Evolutionary conservation across 1,140 invertebrate species (phyloP).

Genomic region (Neuroterus valhalla): DNA sequence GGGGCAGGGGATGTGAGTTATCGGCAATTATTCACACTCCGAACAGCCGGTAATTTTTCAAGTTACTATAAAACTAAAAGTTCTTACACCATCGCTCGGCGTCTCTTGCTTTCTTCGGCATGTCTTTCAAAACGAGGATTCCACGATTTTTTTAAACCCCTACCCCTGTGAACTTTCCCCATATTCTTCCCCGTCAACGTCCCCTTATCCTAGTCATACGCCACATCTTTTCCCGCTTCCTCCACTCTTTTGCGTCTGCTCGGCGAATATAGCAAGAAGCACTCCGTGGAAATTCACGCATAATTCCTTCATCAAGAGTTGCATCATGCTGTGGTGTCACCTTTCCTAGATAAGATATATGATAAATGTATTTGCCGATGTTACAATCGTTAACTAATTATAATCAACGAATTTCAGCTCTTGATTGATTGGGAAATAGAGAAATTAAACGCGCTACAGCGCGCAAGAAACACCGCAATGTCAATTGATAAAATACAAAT

Average conservation of each 20-base stretch:
- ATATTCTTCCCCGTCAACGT: slow-evolving; percentile 50
- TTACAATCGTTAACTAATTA: too few relatives aligned
- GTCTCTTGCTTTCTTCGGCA: slow-evolving; percentile 40
- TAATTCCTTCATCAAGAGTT: slow-evolving; percentile 41
- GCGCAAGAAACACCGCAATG: too few relatives aligned
- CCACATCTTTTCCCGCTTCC: slow-evolving; percentile 7
- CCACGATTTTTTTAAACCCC: slow-evolving; percentile 34
- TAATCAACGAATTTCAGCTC: too few relatives aligned
- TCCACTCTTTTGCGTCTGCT: background rate
- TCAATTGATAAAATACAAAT: too few relatives aligned
- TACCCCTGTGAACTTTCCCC: slow-evolving; percentile 54
- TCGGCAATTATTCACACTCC: slow-evolving; percentile 63
- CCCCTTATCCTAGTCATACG: slow-evolving; percentile 35
- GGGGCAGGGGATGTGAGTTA: slow-evolving; percentile 46
- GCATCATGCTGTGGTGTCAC: slow-evolving; percentile 22
- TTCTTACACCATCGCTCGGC: slow-evolving; percentile 57
- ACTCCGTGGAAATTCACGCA: slow-evolving; percentile 47
- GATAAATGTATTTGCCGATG: too few relatives aligned
- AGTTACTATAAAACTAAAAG: slow-evolving; percentile 63
- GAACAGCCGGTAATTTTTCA: slow-evolving; percentile 63
- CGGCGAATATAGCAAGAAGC: slow-evolving; percentile 46
- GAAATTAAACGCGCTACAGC: too few relatives aligned
- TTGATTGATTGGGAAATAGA: too few relatives aligned
- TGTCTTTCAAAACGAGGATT: slow-evolving; percentile 39
- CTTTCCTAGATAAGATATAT: too few relatives aligned